Evolutionary conservation across 2,113 vertebrate species (phyloP).

Genomic region (Rhombomys opimus): DNA sequence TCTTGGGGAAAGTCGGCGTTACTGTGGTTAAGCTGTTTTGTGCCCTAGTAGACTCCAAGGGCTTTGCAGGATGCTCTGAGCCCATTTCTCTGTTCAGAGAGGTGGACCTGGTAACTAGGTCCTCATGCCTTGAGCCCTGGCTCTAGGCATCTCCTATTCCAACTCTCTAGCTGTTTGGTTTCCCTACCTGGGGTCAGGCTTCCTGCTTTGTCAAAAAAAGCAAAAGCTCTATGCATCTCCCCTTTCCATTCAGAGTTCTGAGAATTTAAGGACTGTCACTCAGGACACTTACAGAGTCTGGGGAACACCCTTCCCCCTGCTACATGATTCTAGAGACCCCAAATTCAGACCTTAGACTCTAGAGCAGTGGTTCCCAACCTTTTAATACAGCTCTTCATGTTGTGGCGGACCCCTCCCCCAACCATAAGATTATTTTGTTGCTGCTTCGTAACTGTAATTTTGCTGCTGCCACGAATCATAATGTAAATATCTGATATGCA

Average conservation of each 20-base stretch:
- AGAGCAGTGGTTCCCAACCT: no score
- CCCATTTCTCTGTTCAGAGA: not conserved
- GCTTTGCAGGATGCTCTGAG: not conserved
- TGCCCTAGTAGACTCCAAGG: not conserved
- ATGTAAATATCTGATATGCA: no score
- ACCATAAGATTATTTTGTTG: no score
- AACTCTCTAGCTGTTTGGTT: not conserved
- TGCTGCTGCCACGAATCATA: no score
- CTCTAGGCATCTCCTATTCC: not conserved
- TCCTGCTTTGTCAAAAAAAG: not conserved
- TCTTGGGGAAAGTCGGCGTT: not conserved
- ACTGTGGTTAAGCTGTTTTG: conserved; percentile 3
- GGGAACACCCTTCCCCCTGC: not conserved
- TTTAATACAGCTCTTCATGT: no score
- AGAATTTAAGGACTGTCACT: not conserved
- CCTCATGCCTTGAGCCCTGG: not conserved
- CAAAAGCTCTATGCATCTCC: not conserved
- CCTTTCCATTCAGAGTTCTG: not conserved
- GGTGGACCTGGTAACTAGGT: not conserved
- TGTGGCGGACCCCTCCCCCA: no score
- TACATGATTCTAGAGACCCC: not conserved
- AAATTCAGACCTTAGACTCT: not conserved
- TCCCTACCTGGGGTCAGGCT: not conserved
- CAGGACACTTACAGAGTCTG: not conserved
- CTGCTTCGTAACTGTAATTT: no score